Evolutionary conservation across 1,140 invertebrate species (phyloP).

Genomic region (Drosophila mojavensis): DNA sequence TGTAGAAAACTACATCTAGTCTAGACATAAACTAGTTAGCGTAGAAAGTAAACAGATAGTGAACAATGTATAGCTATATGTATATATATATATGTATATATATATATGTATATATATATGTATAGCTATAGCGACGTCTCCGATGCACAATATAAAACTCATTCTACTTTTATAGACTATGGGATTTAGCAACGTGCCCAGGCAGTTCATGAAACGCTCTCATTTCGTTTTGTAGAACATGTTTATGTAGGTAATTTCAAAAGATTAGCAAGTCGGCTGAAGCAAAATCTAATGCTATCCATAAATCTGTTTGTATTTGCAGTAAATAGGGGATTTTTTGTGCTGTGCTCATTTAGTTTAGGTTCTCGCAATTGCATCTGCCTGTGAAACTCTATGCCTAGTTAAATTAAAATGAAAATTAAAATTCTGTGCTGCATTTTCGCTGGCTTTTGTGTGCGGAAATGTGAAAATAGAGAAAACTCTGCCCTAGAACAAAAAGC

Average conservation of each 20-base stretch:
- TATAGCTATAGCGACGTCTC: too few species aligned
- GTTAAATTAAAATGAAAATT: conserved; percentile 15
- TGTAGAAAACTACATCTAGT: too few species aligned
- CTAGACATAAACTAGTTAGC: too few species aligned
- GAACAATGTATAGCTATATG: too few species aligned
- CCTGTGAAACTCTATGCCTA: conserved; percentile 30
- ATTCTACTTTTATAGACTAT: too few species aligned
- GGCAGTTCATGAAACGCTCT: neutral
- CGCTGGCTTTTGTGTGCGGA: conserved; percentile 36
- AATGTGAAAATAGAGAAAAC: conserved; percentile 49
- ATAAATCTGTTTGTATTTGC: neutral
- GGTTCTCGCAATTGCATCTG: neutral
- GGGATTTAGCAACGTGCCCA: neutral
- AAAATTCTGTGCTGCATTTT: conserved; percentile 14
- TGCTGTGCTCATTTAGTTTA: too few species aligned
- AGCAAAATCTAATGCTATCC: neutral
- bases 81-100: too few species aligned
- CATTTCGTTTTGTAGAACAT: neutral
- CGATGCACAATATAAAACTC: too few species aligned
- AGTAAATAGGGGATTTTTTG: conserved; percentile 4
- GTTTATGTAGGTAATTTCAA: conserved; percentile 5
- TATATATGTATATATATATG: too few species aligned
- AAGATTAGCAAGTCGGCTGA: neutral
- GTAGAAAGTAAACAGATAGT: too few species aligned
- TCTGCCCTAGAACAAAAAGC: conserved; percentile 48